Percentiles rank a stretch among this genome's conserved stretches.
Evolutionary conservation across 2,797 vertebrate species (phyloP).

Genomic region (Brachyalestes nurse): DNA sequence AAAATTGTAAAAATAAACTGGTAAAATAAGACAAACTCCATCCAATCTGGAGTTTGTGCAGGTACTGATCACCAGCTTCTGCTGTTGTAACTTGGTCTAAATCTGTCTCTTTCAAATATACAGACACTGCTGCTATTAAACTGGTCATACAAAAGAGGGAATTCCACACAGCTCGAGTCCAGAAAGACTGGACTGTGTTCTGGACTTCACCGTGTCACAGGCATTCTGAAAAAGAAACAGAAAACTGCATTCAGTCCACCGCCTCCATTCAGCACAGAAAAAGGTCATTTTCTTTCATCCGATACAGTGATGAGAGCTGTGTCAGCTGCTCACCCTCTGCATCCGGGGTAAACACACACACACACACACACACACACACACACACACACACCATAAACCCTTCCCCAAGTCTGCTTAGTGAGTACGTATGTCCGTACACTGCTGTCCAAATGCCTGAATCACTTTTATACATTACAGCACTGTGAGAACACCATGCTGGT

Average conservation of each 20-base stretch:
- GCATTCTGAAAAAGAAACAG: slow-evolving; percentile 13
- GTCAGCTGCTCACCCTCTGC: not conserved
- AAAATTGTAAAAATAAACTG: too few species aligned
- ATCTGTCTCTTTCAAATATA: not conserved
- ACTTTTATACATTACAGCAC: too few species aligned
- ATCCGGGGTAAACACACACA: not conserved
- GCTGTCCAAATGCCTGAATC: too few species aligned
- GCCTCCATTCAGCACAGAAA: not conserved
- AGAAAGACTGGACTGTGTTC: not conserved
- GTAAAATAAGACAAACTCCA: too few species aligned
- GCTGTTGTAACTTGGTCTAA: too few species aligned
- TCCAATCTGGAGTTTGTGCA: too few species aligned
- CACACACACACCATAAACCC: not conserved
- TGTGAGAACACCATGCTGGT: too few species aligned
- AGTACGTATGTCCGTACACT: not conserved
- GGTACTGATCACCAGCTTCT: too few species aligned
- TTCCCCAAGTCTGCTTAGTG: not conserved
- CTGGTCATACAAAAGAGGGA: not conserved
- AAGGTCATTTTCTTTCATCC: slow-evolving; percentile 12
- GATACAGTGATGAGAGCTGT: slow-evolving; percentile 9
- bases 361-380: not conserved
- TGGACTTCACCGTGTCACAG: slow-evolving; percentile 1
- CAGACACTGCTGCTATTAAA: not conserved
- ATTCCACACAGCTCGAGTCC: not conserved
- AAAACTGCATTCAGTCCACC: slow-evolving; percentile 6